These are phyloP conservation scores for Miltochrista miniata DNA, from an alignment of 2,888 invertebrate species.

Conservation along the genomic window DNA sequence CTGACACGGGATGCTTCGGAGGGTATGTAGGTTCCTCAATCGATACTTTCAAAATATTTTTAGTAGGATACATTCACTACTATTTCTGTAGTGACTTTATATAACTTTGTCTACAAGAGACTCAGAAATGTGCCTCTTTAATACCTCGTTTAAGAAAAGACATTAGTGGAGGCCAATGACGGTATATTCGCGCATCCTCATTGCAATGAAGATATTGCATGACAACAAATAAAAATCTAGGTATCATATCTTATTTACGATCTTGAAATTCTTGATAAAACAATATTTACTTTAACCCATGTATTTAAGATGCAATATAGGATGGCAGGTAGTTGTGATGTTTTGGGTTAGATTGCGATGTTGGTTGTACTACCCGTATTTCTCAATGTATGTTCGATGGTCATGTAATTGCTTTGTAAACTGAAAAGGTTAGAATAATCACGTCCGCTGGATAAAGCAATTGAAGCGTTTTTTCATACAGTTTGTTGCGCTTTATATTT, in stretches of 20 bases:
- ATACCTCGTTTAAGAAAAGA: too few relatives aligned
- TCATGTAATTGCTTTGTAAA: conserved; percentile 66
- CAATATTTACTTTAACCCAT: conserved; percentile 27
- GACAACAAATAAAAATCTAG: conserved; percentile 41
- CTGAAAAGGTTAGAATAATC: conserved; percentile 57
- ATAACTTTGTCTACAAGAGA: too few relatives aligned
- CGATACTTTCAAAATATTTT: too few relatives aligned
- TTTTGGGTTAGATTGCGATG: conserved; percentile 36
- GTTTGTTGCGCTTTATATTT: conserved; percentile 23
- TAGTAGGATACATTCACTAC: too few relatives aligned
- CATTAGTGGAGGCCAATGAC: too few relatives aligned
- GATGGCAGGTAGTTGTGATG: conserved; percentile 22
- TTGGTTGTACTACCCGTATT: conserved; percentile 38
- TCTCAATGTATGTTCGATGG: conserved; percentile 37
- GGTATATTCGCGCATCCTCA: too few relatives aligned
- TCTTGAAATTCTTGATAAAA: conserved; percentile 10
- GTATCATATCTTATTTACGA: too few relatives aligned
- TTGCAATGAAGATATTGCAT: conserved; percentile 43
- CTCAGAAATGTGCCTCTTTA: too few relatives aligned
- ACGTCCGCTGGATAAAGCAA: conserved; percentile 44
- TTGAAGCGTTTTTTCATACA: conserved; percentile 48
- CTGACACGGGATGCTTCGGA: too few relatives aligned
- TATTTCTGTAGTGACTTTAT: too few relatives aligned
- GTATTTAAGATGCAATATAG: conserved; percentile 24
- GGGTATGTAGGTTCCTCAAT: too few relatives aligned